A percentile compares a stretch with the other conserved stretches of the same genome.
These are phyloP conservation scores for Anas platyrhynchos DNA, from an alignment of 2,113 vertebrate genomes.

Conservation along the genomic window DNA sequence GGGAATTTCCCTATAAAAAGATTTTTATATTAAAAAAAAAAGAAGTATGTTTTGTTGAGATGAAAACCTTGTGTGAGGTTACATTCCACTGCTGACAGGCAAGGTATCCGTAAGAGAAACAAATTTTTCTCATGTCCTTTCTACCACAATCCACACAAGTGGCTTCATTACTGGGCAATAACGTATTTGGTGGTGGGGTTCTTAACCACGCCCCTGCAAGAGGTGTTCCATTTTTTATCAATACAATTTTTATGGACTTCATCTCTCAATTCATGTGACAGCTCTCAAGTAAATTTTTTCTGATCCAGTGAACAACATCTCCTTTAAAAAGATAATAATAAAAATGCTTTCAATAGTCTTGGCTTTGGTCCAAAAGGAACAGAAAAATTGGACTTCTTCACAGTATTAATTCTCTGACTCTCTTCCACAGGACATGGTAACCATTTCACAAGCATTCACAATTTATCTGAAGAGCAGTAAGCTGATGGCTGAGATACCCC, in stretches of 20 bases:
- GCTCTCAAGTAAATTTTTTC: neutral
- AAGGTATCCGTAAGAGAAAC: neutral
- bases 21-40: neutral
- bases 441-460: neutral
- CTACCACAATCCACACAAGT: neutral
- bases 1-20: neutral
- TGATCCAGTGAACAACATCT: neutral
- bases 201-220: neutral
- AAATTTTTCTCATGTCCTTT: neutral
- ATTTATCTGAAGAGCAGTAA: neutral
- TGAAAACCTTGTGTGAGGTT: neutral
- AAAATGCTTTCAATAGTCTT: neutral
- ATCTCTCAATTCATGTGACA: neutral
- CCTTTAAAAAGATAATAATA: neutral
- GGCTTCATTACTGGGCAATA: neutral
- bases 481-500: neutral
- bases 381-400: neutral
- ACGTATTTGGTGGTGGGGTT: neutral
- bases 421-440: neutral
- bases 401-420: neutral
- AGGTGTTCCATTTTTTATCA: slow-evolving; percentile 7
- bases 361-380: slow-evolving; percentile 26
- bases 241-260: neutral
- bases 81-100: neutral
- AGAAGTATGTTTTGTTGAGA: neutral